Percentiles rank a stretch among this genome's conserved stretches.
These are phyloP conservation scores for Tribolium castaneum DNA, from an alignment of 1,140 invertebrate genomes.

Conservation along the genomic window DNA sequence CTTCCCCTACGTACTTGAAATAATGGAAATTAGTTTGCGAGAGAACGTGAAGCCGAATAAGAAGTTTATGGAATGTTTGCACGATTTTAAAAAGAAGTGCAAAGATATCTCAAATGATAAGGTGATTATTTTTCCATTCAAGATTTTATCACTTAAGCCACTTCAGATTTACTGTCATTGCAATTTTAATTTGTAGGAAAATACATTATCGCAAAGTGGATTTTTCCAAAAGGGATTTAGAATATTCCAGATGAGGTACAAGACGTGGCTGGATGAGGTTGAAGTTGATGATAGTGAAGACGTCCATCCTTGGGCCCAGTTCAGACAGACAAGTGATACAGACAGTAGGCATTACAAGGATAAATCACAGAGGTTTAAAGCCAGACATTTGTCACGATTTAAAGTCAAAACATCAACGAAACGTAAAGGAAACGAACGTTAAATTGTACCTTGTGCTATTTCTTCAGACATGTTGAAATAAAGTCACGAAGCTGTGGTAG, in stretches of 20 bases:
- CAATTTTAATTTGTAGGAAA: constrained; percentile 51
- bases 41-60: constrained; percentile 72
- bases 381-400: constrained; percentile 55
- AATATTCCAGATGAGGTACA: constrained; percentile 64
- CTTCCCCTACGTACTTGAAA: constrained; percentile 73
- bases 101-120: constrained; percentile 64
- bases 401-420: constrained; percentile 55
- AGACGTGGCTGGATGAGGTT: constrained; percentile 67
- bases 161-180: background rate
- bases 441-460: background rate
- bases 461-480: background rate
- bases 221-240: constrained; percentile 63
- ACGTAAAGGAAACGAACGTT: constrained; percentile 27
- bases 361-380: constrained; percentile 58
- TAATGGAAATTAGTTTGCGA: constrained; percentile 73
- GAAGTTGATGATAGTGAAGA: constrained; percentile 67
- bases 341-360: constrained; percentile 56
- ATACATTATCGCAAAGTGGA: constrained; percentile 56
- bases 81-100: constrained; percentile 66
- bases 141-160: background rate
- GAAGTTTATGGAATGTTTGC: constrained; percentile 69
- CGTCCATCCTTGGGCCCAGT: constrained; percentile 72
- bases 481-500: background rate
- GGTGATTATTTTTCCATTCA: constrained; percentile 60
- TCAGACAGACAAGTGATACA: constrained; percentile 54